Conservation (phyloP, 2,113 vertebrate species). For the Myxocyprinus asiaticus region DNA sequence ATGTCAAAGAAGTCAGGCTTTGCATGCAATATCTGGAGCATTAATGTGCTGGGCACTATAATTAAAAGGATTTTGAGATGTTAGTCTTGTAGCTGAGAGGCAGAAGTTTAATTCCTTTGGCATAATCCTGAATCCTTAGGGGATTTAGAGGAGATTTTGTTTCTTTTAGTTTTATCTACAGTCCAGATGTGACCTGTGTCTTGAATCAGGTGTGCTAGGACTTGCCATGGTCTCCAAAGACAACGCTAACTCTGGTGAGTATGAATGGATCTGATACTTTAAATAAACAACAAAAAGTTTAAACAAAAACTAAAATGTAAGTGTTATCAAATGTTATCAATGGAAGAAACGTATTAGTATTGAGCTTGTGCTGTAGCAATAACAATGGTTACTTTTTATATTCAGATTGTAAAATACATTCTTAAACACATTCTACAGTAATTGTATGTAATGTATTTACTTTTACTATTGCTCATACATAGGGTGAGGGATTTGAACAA, state of each 20-base stretch:
- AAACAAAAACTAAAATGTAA: no score
- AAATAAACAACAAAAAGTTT: no score
- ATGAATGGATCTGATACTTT: not conserved
- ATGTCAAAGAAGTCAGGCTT: not conserved
- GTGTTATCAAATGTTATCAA: no score
- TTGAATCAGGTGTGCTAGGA: not conserved
- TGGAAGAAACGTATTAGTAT: no score
- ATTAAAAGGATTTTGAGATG: not conserved
- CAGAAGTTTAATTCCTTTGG: slow-evolving; percentile 15
- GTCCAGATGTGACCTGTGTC: slow-evolving; percentile 33
- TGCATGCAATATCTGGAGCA: slow-evolving; percentile 22
- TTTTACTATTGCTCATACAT: no score
- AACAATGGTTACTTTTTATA: no score
- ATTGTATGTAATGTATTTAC: no score
- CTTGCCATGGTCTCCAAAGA: slow-evolving; percentile 48
- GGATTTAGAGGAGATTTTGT: slow-evolving; percentile 8
- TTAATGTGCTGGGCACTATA: not conserved
- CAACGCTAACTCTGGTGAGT: slow-evolving; percentile 32
- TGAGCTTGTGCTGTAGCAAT: no score
- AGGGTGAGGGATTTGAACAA: no score
- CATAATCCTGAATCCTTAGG: not conserved
- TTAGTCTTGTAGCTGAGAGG: not conserved
- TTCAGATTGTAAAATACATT: no score
- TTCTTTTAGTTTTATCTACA: not conserved
- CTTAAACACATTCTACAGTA: no score